Percentiles rank a stretch among this genome's conserved stretches.
phyloP scores from a whole-genome alignment of 2,113 vertebrate genomes.

The Forbesichthys papilliferus region DNA sequence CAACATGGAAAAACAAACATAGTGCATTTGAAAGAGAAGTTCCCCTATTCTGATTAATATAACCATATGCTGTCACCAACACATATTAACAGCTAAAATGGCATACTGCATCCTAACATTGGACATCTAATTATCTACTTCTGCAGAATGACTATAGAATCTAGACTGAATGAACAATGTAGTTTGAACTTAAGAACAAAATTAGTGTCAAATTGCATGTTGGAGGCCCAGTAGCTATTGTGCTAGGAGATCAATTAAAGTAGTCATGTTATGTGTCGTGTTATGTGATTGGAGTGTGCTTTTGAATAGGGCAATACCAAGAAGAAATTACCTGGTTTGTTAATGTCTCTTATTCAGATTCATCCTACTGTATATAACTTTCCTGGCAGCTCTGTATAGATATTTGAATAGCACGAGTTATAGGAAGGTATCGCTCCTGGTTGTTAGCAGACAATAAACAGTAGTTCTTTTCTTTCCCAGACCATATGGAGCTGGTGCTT shows the following conservation, averaged over 20 bases:
- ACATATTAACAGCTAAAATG: not conserved
- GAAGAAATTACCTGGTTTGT: not conserved
- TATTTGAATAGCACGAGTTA: too few species aligned
- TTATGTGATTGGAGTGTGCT: not conserved
- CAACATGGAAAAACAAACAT: too few species aligned
- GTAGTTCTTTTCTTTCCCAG: conserved; percentile 41
- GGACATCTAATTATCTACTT: conserved; percentile 8
- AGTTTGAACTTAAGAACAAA: not conserved
- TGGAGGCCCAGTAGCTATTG: not conserved
- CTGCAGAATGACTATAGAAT: conserved; percentile 13
- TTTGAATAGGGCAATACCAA: not conserved
- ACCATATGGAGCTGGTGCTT: conserved; percentile 58
- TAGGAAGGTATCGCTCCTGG: not conserved
- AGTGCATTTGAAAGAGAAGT: not conserved
- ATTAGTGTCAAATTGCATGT: not conserved
- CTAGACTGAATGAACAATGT: conserved; percentile 8
- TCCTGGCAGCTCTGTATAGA: too few species aligned
- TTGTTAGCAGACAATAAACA: not conserved
- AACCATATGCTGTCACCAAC: conserved; percentile 29
- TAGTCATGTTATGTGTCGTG: not conserved
- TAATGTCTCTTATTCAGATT: too few species aligned
- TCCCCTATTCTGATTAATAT: not conserved
- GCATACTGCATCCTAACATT: conserved; percentile 16
- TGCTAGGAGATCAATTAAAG: not conserved
- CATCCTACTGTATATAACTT: too few species aligned